Base-by-base conservation (phyloP, 2,888 invertebrate genomes). In the Heliconius ismenius region DNA sequence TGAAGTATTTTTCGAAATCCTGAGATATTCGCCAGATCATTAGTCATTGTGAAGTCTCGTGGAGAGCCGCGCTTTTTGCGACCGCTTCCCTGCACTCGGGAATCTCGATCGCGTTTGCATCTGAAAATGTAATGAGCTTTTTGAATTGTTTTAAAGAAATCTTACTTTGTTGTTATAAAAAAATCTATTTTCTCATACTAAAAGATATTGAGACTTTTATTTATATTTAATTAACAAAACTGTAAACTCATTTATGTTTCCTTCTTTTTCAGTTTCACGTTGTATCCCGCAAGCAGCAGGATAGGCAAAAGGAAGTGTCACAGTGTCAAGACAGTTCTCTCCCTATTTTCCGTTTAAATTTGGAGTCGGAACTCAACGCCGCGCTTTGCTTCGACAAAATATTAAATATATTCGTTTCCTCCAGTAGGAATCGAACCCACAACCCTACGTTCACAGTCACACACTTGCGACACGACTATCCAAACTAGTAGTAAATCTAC, bases 1-100 rank as follows among this genome's bases (percentile, higher is more conserved):
- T 85, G 86, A 87, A 73, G 39, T 90, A 90, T 90, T 90, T 91
- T 90, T 89, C 86, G 85, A 86, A 89, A 90, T 88, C 88, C 88
- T 83, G 82, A 73, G 81, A 75, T 76, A 83, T 83, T 85, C 84
- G 81, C 80, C 78, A 81, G 84, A 90, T 92, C 92, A 92, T 92
- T 92, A 90, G 87, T 93, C 92, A 92, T 90, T 84, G 85, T 83
- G 84, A 83, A 84, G 84, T 82, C 81, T 82, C 84, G 85, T 85
- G 88, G 84, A 83, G 88, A 85, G 84, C 84, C 86, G 79, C 80
- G 85, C 86, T 91, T 92, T 92, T 92, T 92, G 91, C 88, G 83
- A 83, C 79, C 81, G 80, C 81, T 82, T 81, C 85, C 86, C 87
- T 90, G 90, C 90, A 91, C 87, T 85, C 83, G 77, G 70, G 83